A percentile compares a stretch with the other conserved stretches of the same genome.
phyloP scores from a whole-genome alignment of 2,888 invertebrate genomes.

The Drosophila kokeensis region DNA sequence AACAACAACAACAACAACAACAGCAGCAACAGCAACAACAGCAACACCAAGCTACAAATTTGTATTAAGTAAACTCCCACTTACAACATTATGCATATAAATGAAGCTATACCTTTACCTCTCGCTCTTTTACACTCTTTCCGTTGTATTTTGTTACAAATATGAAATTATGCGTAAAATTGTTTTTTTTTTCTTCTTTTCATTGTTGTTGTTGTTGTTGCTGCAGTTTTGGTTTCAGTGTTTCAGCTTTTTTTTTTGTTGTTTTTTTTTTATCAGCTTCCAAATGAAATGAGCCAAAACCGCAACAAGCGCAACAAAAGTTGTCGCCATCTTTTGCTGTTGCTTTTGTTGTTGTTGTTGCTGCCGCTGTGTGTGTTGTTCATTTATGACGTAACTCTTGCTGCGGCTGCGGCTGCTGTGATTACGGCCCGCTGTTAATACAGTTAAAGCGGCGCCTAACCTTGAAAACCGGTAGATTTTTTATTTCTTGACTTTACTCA shows the following conservation, averaged over 20 bases:
- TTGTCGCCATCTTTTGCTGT: slow-evolving; percentile 53
- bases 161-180: slow-evolving; percentile 80
- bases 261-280: slow-evolving; percentile 24
- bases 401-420: slow-evolving; percentile 67
- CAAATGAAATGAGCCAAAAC: slow-evolving; percentile 79
- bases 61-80: slow-evolving; percentile 67
- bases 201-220: slow-evolving; percentile 49
- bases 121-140: slow-evolving; percentile 3
- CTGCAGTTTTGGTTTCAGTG: slow-evolving; percentile 53
- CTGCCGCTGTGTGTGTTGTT: slow-evolving; percentile 49
- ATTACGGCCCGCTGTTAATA: slow-evolving; percentile 78
- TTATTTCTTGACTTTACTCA: slow-evolving; percentile 60
- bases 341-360: slow-evolving; percentile 34
- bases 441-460: slow-evolving; percentile 77
- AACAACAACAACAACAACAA: slow-evolving; percentile 41
- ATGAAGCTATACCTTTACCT: slow-evolving; percentile 26
- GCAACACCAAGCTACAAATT: slow-evolving; percentile 29
- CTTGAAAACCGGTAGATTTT: slow-evolving; percentile 79
- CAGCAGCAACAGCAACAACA: slow-evolving; percentile 40
- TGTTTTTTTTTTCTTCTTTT: slow-evolving; percentile 51
- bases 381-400: slow-evolving; percentile 80
- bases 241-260: slow-evolving; percentile 17
- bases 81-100: slow-evolving; percentile 69
- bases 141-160: slow-evolving; percentile 71
- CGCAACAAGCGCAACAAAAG: slow-evolving; percentile 67